phyloP scores from a whole-genome alignment of 2,888 invertebrate species.

The Hyles lineata region DNA sequence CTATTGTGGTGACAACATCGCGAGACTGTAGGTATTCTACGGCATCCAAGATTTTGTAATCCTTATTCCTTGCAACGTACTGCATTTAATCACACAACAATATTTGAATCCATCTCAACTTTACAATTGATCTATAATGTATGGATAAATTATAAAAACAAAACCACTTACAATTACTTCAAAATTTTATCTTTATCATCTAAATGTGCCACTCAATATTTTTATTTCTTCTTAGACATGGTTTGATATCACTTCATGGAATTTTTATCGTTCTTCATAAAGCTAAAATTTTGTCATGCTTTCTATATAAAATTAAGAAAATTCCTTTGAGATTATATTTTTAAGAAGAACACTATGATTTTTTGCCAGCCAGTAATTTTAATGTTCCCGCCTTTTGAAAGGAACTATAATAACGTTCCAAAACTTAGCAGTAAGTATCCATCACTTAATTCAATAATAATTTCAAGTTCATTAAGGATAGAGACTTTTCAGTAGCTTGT shows the following conservation, averaged over 20 bases:
- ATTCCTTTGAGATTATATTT: neutral
- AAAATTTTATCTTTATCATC: conserved; percentile 18
- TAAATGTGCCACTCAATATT: neutral
- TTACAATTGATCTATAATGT: neutral
- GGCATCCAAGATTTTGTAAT: too few species aligned
- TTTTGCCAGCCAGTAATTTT: conserved; percentile 4
- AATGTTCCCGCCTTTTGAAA: neutral
- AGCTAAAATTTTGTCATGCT: conserved; percentile 35
- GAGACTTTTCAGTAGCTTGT: too few species aligned
- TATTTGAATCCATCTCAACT: neutral
- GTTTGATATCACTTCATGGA: conserved; percentile 42
- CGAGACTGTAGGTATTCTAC: too few species aligned
- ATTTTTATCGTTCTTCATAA: conserved; percentile 33
- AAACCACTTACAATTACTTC: neutral
- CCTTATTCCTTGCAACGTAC: too few species aligned
- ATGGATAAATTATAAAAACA: neutral
- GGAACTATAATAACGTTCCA: too few species aligned
- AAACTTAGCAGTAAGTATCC: too few species aligned
- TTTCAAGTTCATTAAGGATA: too few species aligned
- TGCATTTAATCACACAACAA: too few species aligned
- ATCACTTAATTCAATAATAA: too few species aligned
- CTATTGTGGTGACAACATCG: too few species aligned
- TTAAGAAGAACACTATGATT: neutral
- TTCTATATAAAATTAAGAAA: neutral
- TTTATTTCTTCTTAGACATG: conserved; percentile 44